phyloP scores from a whole-genome alignment of 2,888 invertebrate genomes.

The Mythimna loreyi region DNA sequence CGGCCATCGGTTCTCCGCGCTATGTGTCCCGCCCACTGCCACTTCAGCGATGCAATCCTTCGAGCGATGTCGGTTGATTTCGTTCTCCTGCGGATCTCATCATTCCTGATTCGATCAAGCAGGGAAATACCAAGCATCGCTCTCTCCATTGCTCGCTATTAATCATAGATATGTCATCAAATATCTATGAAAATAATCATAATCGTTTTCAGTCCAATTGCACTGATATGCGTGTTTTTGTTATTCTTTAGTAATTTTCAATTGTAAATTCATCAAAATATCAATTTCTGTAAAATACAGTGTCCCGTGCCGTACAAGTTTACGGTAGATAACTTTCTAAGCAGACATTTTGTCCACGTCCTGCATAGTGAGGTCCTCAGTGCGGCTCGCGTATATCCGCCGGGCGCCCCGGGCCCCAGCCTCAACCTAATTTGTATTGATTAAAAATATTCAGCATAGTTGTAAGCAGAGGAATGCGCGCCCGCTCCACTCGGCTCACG shows the following conservation, averaged over 20 bases:
- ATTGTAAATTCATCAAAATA: not conserved
- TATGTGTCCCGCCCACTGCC: too few species aligned
- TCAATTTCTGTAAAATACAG: too few species aligned
- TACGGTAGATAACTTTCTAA: not conserved
- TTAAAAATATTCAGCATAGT: constrained; percentile 91
- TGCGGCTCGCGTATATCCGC: constrained; percentile 73
- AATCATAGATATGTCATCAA: too few species aligned
- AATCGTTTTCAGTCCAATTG: not conserved
- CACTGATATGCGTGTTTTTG: not conserved
- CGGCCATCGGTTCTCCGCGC: too few species aligned
- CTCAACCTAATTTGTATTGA: constrained; percentile 91
- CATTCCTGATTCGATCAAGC: too few species aligned
- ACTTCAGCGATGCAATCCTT: too few species aligned
- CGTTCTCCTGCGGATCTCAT: too few species aligned
- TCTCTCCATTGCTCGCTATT: too few species aligned
- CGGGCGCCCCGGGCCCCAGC: constrained; percentile 78
- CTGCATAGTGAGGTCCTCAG: constrained; percentile 55
- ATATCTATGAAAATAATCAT: too few species aligned
- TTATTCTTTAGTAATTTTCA: not conserved
- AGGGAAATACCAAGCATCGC: too few species aligned
- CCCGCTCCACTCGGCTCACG: constrained; percentile 69
- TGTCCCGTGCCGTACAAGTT: not conserved
- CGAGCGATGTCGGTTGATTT: too few species aligned
- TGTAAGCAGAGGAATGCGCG: constrained; percentile 77
- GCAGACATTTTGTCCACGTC: constrained; percentile 10